These are phyloP conservation scores for Masnerella sp. DNA, from an alignment of 2,888 invertebrate genomes.

Conservation along the genomic window DNA sequence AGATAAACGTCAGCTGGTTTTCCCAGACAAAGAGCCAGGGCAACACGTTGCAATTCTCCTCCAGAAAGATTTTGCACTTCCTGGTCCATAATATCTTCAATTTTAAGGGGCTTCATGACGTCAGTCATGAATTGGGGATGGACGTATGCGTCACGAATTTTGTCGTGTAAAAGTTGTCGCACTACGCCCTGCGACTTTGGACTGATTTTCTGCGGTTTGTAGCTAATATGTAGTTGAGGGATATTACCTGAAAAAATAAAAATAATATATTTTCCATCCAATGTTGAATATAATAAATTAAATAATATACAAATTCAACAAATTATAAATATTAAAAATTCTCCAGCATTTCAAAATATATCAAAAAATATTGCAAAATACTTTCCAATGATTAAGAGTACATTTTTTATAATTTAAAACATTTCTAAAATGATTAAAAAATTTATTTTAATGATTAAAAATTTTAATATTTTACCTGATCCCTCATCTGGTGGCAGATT, in stretches of 20 bases:
- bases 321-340: background rate
- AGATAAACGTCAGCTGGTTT: conserved; percentile 99
- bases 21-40: conserved; percentile 96
- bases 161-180: conserved; percentile 94
- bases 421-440: too few relatives aligned
- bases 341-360: background rate
- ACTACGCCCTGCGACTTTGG: conserved; percentile 97
- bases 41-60: conserved; percentile 99
- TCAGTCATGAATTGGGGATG: conserved; percentile 99
- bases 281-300: background rate
- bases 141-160: conserved; percentile 97
- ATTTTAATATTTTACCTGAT: conserved; percentile 77
- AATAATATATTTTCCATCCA: background rate
- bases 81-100: conserved; percentile 98
- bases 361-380: too few relatives aligned
- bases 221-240: conserved; percentile 97
- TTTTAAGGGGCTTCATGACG: conserved; percentile 98
- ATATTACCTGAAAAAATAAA: conserved; percentile 80
- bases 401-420: background rate
- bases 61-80: conserved; percentile 99
- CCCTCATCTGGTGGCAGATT: conserved; percentile 93
- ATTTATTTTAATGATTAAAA: too few relatives aligned
- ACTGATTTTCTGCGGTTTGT: conserved; percentile 99
- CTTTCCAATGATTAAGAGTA: too few relatives aligned
- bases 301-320: background rate